These are phyloP conservation scores for Sebastes diaconus DNA, from an alignment of 2,797 vertebrate genomes.

Conservation along the genomic window DNA sequence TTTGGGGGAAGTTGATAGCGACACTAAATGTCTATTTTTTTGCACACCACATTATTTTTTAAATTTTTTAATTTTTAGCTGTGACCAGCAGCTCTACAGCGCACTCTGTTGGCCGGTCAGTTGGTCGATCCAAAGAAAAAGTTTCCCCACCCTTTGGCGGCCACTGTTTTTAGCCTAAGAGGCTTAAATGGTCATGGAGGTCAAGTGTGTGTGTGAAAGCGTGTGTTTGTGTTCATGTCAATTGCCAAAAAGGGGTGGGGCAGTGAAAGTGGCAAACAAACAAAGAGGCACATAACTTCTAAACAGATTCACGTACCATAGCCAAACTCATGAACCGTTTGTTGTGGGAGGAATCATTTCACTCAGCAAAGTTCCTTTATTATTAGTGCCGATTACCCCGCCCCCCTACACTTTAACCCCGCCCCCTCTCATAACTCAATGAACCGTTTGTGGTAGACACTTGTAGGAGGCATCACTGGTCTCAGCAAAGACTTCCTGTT, in stretches of 20 bases:
- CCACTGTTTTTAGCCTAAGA: background rate
- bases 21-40: background rate
- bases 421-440: background rate
- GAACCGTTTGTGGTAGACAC: too few relatives aligned
- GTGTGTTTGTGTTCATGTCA: background rate
- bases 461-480: too few relatives aligned
- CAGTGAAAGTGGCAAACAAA: background rate
- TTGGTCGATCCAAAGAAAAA: background rate
- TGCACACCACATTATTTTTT: background rate
- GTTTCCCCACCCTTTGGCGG: too few relatives aligned
- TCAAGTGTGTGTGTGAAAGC: background rate
- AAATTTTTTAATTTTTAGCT: background rate
- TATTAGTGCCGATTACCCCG: background rate
- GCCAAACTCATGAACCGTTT: background rate
- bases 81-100: background rate
- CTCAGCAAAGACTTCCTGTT: too few relatives aligned
- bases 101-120: background rate
- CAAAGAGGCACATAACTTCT: background rate
- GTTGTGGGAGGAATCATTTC: background rate
- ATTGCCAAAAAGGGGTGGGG: background rate
- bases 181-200: background rate
- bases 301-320: background rate
- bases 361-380: background rate
- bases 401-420: background rate
- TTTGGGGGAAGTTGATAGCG: background rate